These are phyloP conservation scores for Tamias sibiricus DNA, from an alignment of 2,113 vertebrate genomes.

Conservation along the genomic window DNA sequence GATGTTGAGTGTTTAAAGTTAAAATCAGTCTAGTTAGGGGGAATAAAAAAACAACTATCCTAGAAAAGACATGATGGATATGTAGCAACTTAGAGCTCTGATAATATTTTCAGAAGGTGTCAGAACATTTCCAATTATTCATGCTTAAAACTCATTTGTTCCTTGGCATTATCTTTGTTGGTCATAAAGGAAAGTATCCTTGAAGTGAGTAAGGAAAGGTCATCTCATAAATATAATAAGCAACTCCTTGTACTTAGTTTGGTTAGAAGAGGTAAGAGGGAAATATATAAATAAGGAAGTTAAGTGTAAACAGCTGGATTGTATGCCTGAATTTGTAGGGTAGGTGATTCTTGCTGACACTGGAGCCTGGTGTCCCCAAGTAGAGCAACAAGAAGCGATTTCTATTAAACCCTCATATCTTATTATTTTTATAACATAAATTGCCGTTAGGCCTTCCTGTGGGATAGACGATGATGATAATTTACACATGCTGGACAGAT, in stretches of 20 bases:
- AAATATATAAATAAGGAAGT: slow-evolving; percentile 19
- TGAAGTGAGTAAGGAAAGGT: slow-evolving; percentile 51
- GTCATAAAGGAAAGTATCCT: slow-evolving; percentile 53
- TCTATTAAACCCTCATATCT: slow-evolving; percentile 78
- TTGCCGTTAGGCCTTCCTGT: slow-evolving; percentile 80
- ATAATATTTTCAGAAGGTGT: slow-evolving; percentile 64
- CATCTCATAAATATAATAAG: slow-evolving; percentile 50
- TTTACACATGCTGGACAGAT: slow-evolving; percentile 91
- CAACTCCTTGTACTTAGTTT: slow-evolving; percentile 31
- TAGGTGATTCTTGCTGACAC: not conserved
- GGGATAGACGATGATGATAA: slow-evolving; percentile 87
- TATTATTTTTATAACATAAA: slow-evolving; percentile 84
- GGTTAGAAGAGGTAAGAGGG: not conserved
- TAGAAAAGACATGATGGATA: slow-evolving; percentile 67
- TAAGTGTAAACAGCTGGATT: not conserved
- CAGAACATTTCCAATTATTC: slow-evolving; percentile 62
- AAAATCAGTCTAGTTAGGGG: slow-evolving; percentile 8
- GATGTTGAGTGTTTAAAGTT: not conserved
- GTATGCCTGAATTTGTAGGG: not conserved
- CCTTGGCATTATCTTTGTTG: slow-evolving; percentile 59
- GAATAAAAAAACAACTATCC: not conserved
- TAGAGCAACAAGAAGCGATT: slow-evolving; percentile 62
- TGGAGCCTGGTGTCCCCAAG: not conserved
- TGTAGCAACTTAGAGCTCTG: slow-evolving; percentile 52
- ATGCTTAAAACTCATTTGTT: slow-evolving; percentile 48